Evolutionary conservation across 2,113 vertebrate species (phyloP), one percentile per base, ranked within the genome.

Genomic region (Embiotoca jacksoni): DNA sequence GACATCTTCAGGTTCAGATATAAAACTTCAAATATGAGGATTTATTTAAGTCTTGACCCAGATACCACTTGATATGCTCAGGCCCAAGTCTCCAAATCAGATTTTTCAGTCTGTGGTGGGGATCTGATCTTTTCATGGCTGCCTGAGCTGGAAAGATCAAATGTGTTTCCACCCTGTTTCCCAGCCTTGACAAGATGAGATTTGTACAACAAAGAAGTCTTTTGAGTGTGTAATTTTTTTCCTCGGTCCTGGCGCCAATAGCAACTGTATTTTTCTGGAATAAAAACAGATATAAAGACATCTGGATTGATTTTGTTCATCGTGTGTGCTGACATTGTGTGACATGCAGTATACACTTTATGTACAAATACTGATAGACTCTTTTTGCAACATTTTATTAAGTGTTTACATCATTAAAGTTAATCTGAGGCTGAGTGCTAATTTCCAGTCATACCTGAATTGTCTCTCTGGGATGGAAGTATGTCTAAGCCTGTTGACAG

Each of bases 41-140:
- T 73, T 63, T 65, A 47, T 54, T 65, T 55, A 47, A 71, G 66
- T 71, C 55, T 71, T 84, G 65, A 80, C 77, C 60, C 61, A 66
- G 32, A 71, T 75, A 39, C 8, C n/a, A 6, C 56, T 72, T 67
- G 52, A 58, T 30, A 39, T 74, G 36, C 14, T 76, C 46, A 32
- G 44, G 41, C 57, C 44, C 1, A 13, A 58, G 56, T 58, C 49
- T 55, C 44, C 46, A 68, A 72, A 69, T 63, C 52, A 14, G 44
- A 54, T 74, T 73, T 72, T 36, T 61, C 35, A 36, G 58, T 69
- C 44, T 64, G 35, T 47, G 8, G 16, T 52, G 65, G 59, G 70
- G 36, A 52, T 75, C 72, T 63, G 30, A 81, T 69, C 39, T 60
- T 59, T 66, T 72, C 61, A 74, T 46, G 52, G 44, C 35, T 63